Evolutionary conservation across 2,113 vertebrate species (phyloP), one percentile per base, ranked within the genome.

Genomic region (Spea multiplicata): DNA sequence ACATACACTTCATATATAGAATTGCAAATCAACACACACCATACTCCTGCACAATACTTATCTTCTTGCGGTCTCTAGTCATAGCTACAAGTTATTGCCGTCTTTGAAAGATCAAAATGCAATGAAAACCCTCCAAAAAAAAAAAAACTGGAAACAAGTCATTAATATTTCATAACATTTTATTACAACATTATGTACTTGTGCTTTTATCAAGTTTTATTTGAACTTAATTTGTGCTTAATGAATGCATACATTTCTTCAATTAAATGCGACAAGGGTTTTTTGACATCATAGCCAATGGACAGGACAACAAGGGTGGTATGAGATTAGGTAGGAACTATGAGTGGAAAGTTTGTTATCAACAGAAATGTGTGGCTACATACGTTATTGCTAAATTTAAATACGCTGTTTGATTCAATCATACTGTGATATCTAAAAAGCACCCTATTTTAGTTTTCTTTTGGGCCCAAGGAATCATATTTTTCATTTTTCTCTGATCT

Each of bases 141-240:
- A 49, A 49, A 7, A 66, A 66, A 14, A 46, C 4, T 48, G 57
- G 2, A 0, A 69, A 72, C 4, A 57, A 30, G 30, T 30, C 6
- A 5, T 13, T 49, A 46, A 65, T 17, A 64, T 70, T 61, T 59
- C 57, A 71, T 62, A 67, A 52, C 71, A 52, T 44, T 78, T 78
- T 78, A 71, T 78, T 78, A 78, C n/a, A 71, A 44, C 55, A 44
- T 46, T 64, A 59, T 44, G 45, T 5, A 5, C 12, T 78, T 78
- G 57, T 78, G 67, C 57, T 71, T 65, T 78, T 45, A 65, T n/a
- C 44, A 16, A 5, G 16, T 62, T 75, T 53, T 48, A 30, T 30
- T 30, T 30, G 30, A 30, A 30, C 47, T 12, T 5, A 70, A 77
- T 44, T 50, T 62, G 68, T 71, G n/a, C 30, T 59, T 13, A 52